A percentile compares a stretch with the other conserved stretches of the same genome.
These are phyloP conservation scores for Bradypodion pumilum DNA, from an alignment of 2,797 vertebrate genomes.

Conservation along the genomic window DNA sequence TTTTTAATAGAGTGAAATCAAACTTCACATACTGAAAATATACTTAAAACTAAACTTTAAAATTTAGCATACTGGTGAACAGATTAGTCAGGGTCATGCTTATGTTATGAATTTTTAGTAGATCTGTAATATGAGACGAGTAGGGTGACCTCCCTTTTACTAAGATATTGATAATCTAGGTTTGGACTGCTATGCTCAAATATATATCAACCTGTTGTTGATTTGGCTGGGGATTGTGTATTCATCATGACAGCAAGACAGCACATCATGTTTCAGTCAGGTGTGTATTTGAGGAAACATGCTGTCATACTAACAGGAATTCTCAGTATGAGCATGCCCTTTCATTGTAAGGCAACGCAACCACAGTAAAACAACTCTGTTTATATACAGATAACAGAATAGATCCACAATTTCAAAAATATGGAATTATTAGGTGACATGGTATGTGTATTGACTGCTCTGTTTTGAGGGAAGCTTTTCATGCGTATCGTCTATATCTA, in stretches of 20 bases:
- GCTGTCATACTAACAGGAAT: conserved; percentile 24
- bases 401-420: background rate
- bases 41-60: background rate
- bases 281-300: conserved; percentile 38
- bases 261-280: conserved; percentile 23
- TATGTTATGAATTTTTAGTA: background rate
- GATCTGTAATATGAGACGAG: conserved; percentile 16
- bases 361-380: conserved; percentile 34
- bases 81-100: background rate
- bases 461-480: background rate
- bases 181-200: background rate
- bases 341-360: conserved; percentile 33
- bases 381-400: conserved; percentile 28
- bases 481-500: conserved; percentile 2
- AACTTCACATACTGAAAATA: background rate
- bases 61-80: background rate
- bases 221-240: background rate
- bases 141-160: conserved; percentile 36
- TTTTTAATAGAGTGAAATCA: background rate
- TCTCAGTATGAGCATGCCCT: conserved; percentile 29
- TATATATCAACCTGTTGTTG: background rate
- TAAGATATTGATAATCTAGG: background rate
- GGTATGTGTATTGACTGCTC: background rate
- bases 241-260: background rate
- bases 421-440: background rate